Conservation (phyloP, 2,113 vertebrate genomes). For the Xyrauchen texanus region DNA sequence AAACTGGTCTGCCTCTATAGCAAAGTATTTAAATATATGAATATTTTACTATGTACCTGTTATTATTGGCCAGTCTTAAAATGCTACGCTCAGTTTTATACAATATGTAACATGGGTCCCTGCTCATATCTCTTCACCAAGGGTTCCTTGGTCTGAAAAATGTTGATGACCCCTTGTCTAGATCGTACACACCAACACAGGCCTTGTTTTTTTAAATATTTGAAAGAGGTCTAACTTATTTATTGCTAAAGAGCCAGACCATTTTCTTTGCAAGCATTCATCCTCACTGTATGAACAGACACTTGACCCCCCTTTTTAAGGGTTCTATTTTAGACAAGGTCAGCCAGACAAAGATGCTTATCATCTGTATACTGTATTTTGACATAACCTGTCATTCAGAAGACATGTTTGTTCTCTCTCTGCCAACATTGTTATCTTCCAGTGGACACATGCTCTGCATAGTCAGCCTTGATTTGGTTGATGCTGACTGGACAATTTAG, state of each 20-base stretch:
- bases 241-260: background rate
- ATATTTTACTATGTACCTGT: too few species aligned
- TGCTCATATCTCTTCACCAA: too few species aligned
- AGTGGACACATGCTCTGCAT: background rate
- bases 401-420: slow-evolving; percentile 44
- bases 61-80: too few species aligned
- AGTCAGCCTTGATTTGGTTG: slow-evolving; percentile 41
- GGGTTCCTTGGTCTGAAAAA: too few species aligned
- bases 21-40: too few species aligned
- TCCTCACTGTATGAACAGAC: too few species aligned
- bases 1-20: too few species aligned
- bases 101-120: too few species aligned
- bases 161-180: too few species aligned
- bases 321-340: slow-evolving; percentile 62
- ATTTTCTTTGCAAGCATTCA: background rate
- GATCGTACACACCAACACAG: background rate
- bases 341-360: slow-evolving; percentile 39
- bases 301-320: background rate
- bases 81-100: too few species aligned
- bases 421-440: slow-evolving; percentile 33
- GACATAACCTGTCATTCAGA: slow-evolving; percentile 44
- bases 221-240: too few species aligned
- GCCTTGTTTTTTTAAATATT: background rate
- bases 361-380: slow-evolving; percentile 29
- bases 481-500: slow-evolving; percentile 16